Conservation (phyloP, 2,888 invertebrate genomes). For the Tuberolachnus salignus region DNA sequence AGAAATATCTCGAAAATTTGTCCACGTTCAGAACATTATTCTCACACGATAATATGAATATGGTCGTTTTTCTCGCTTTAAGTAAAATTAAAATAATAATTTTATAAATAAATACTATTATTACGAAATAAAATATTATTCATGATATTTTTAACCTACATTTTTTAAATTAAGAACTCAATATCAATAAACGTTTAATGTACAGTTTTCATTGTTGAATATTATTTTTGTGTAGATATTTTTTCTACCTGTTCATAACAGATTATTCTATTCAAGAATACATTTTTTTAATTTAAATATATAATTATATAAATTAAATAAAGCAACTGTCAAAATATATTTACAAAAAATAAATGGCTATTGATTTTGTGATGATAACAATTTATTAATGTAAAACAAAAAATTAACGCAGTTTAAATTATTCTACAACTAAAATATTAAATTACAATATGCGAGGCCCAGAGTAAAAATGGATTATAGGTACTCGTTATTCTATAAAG, state of each 20-base stretch:
- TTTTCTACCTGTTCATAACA: background rate
- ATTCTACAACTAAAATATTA: slow-evolving; percentile 30
- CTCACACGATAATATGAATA: too few species aligned
- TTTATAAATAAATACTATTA: too few species aligned
- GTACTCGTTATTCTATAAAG: background rate
- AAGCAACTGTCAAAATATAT: slow-evolving; percentile 39
- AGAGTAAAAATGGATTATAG: slow-evolving; percentile 43
- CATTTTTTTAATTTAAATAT: background rate
- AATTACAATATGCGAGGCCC: slow-evolving; percentile 40
- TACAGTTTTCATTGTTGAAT: background rate
- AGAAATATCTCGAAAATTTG: too few species aligned
- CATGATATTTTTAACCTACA: too few species aligned
- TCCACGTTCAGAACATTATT: too few species aligned
- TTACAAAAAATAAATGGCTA: slow-evolving; percentile 33
- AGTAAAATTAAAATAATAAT: too few species aligned
- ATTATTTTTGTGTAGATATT: background rate
- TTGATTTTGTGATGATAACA: slow-evolving; percentile 28
- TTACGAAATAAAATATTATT: too few species aligned
- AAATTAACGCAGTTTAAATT: slow-evolving; percentile 26
- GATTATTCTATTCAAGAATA: too few species aligned
- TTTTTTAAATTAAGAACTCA: too few species aligned
- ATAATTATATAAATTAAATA: slow-evolving; percentile 1
- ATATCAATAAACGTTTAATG: too few species aligned
- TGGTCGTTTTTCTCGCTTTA: too few species aligned
- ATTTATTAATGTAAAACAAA: slow-evolving; percentile 5